Evolutionary conservation across 2,113 vertebrate genomes (phyloP).

Genomic region (Aepyceros melampus): DNA sequence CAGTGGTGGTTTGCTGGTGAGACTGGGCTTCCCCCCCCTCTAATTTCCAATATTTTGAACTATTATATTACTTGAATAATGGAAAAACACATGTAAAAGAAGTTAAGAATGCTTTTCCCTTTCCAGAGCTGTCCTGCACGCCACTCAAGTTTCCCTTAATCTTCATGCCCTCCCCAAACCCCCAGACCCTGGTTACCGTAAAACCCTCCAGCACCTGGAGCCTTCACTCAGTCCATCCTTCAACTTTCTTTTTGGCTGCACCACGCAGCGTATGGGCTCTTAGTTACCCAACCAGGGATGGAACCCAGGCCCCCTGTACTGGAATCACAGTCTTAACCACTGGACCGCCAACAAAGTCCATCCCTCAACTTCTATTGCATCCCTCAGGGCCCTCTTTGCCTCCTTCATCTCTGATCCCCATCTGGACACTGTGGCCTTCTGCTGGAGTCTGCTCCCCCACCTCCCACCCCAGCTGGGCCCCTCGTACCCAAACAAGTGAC

Average conservation of each 20-base stretch:
- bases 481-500: slow-evolving; percentile 93
- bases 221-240: neutral
- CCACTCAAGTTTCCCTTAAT: neutral
- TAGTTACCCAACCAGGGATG: neutral
- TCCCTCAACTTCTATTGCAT: neutral
- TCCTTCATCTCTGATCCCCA: neutral
- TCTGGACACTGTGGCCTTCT: neutral
- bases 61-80: neutral
- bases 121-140: neutral
- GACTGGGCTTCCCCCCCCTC: neutral
- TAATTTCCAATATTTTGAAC: neutral
- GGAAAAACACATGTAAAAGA: neutral
- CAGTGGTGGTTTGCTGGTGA: neutral
- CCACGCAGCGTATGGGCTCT: neutral
- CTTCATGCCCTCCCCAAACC: neutral
- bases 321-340: neutral
- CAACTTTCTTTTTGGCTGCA: neutral
- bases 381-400: neutral
- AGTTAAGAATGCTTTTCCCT: neutral
- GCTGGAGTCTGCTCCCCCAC: neutral
- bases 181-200: neutral
- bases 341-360: neutral
- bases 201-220: neutral
- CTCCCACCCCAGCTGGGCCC: neutral
- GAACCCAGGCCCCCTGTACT: neutral